Conservation (phyloP, 2,113 vertebrate species). For the Leucosticte australis region DNA sequence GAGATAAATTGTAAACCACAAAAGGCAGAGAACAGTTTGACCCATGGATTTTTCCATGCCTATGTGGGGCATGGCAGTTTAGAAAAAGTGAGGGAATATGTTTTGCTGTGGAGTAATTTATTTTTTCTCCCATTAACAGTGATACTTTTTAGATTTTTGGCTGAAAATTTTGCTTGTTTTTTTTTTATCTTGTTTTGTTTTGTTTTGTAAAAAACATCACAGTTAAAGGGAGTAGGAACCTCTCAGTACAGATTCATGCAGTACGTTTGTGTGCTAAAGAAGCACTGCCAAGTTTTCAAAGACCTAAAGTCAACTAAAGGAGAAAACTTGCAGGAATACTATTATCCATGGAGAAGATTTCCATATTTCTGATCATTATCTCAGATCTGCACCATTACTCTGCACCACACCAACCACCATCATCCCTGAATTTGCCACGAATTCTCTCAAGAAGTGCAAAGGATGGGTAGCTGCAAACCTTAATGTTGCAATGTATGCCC, state of each 20-base stretch:
- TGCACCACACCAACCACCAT: neutral
- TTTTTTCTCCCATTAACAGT: neutral
- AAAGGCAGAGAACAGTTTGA: neutral
- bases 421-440: neutral
- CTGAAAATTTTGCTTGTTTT: neutral
- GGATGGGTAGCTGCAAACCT: neutral
- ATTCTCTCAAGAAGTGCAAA: neutral
- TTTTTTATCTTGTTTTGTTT: neutral
- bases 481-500: neutral
- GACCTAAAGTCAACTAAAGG: neutral
- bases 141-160: neutral
- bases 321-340: neutral
- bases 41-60: neutral
- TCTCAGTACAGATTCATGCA: neutral
- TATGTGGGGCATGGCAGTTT: neutral
- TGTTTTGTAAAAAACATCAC: neutral
- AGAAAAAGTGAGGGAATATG: neutral
- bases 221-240: neutral
- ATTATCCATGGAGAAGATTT: neutral
- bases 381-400: neutral
- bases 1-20: neutral
- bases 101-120: neutral
- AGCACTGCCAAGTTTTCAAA: neutral
- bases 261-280: neutral
- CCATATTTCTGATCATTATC: neutral